These are phyloP conservation scores for Drosophila nigrodunni DNA, from an alignment of 1,140 invertebrate genomes.

Conservation along the genomic window DNA sequence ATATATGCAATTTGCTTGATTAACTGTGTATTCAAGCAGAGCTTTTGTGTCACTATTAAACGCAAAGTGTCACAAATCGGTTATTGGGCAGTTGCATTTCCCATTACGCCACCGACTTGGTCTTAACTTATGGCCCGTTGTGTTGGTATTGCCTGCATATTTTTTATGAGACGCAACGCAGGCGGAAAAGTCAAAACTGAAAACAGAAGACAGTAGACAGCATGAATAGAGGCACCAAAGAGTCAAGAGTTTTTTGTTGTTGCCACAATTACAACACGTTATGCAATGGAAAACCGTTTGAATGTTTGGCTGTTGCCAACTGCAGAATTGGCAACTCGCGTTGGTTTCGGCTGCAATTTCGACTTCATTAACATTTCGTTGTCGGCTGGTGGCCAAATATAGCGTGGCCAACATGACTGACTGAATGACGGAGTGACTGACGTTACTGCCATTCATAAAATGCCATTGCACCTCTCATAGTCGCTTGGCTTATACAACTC, in stretches of 20 bases:
- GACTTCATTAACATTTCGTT: slow-evolving; percentile 80
- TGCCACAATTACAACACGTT: slow-evolving; percentile 40
- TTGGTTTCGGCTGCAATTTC: not conserved
- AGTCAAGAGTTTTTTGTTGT: slow-evolving; percentile 29
- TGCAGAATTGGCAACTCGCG: slow-evolving; percentile 9
- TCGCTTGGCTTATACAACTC: slow-evolving; percentile 42
- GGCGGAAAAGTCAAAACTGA: not conserved
- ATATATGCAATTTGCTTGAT: not conserved
- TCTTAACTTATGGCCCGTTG: slow-evolving; percentile 57
- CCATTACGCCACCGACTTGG: slow-evolving; percentile 26
- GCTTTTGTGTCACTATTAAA: not conserved
- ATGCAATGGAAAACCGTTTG: slow-evolving; percentile 74
- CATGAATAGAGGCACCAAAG: slow-evolving; percentile 42
- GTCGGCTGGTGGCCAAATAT: slow-evolving; percentile 69
- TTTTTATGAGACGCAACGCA: slow-evolving; percentile 24
- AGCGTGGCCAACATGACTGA: slow-evolving; percentile 51
- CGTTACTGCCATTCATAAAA: slow-evolving; percentile 73
- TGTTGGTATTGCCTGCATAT: slow-evolving; percentile 56
- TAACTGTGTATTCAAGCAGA: not conserved
- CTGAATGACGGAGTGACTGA: slow-evolving; percentile 17
- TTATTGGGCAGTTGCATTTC: slow-evolving; percentile 17
- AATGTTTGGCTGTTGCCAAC: slow-evolving; percentile 35
- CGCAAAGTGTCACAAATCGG: slow-evolving; percentile 8
- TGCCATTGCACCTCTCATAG: slow-evolving; percentile 28
- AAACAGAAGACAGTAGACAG: slow-evolving; percentile 39